Percentiles rank a stretch among this genome's conserved stretches.
Evolutionary conservation across 2,113 vertebrate species (phyloP).

Genomic region (Ornithorhynchus anatinus): DNA sequence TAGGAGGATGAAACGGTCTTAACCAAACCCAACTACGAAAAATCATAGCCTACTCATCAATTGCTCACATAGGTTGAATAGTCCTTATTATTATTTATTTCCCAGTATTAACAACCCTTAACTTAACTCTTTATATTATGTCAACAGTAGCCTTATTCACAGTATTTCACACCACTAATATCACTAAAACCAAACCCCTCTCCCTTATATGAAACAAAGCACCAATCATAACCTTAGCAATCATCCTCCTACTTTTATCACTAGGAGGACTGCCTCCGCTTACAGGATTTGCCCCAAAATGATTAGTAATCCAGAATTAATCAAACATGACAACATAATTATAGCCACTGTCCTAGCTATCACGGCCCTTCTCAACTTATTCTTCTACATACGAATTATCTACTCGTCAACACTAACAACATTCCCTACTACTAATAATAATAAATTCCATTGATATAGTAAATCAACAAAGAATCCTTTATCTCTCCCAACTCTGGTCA

Average conservation of each 20-base stretch:
- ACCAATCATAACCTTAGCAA: too few relatives aligned
- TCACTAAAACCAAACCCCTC: too few relatives aligned
- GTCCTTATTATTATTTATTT: rapidly evolving
- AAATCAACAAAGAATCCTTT: too few relatives aligned
- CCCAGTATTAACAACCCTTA: too few relatives aligned
- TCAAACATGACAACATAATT: rapidly evolving
- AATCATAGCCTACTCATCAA: constrained; percentile 54
- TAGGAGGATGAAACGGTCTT: constrained; percentile 5
- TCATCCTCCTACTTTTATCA: too few relatives aligned
- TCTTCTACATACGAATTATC: rapidly evolving
- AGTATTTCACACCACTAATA: too few relatives aligned
- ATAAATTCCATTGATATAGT: not conserved
- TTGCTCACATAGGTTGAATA: constrained; percentile 47
- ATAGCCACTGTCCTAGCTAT: rapidly evolving
- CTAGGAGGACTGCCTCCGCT: rapidly evolving
- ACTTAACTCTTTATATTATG: too few relatives aligned
- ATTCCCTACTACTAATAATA: rapidly evolving
- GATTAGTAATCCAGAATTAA: too few relatives aligned
- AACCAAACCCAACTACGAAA: constrained; percentile 41
- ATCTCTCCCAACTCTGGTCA: rapidly evolving
- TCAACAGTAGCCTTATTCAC: too few relatives aligned
- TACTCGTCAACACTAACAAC: not conserved
- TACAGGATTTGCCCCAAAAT: too few relatives aligned
- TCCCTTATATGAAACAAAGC: too few relatives aligned
- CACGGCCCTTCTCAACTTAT: rapidly evolving